Evolutionary conservation across 2,797 vertebrate species (phyloP).

Genomic region (Champsocephalus esox): DNA sequence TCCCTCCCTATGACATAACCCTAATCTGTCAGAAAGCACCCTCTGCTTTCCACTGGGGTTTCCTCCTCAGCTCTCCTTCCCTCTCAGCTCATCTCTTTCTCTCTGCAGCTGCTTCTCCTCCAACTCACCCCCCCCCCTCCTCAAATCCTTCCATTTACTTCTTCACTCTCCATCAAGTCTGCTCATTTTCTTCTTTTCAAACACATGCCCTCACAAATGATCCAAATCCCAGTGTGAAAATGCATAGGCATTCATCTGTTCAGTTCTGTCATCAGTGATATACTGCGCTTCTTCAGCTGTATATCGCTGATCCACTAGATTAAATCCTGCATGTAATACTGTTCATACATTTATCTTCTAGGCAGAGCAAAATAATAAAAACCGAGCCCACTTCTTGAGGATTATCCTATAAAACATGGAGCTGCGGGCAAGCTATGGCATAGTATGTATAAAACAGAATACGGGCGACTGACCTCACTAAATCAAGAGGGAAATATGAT

Average conservation of each 20-base stretch:
- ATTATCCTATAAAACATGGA: conserved; percentile 66
- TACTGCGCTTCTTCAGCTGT: conserved; percentile 28
- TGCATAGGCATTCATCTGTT: background rate
- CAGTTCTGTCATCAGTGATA: conserved; percentile 21
- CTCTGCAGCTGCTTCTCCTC: conserved; percentile 59
- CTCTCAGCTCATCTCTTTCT: conserved; percentile 45
- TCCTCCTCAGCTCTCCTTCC: conserved; percentile 54
- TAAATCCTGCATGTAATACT: conserved; percentile 56
- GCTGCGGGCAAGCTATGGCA: conserved; percentile 25
- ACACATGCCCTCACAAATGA: conserved; percentile 28
- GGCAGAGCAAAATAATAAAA: conserved; percentile 38
- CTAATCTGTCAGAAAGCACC: conserved; percentile 75
- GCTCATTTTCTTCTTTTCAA: conserved; percentile 44
- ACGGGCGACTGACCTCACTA: conserved; percentile 37
- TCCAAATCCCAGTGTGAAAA: conserved; percentile 14
- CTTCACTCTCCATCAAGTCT: conserved; percentile 37
- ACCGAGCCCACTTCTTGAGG: conserved; percentile 40
- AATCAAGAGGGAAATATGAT: conserved; percentile 38
- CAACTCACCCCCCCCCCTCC: background rate
- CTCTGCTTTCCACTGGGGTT: conserved; percentile 67
- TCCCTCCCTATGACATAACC: conserved; percentile 76
- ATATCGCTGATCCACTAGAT: conserved; percentile 56
- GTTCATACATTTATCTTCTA: conserved; percentile 50
- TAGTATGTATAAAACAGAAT: conserved; percentile 37
- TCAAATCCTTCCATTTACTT: conserved; percentile 33